These are phyloP conservation scores for Proisotoma minuta DNA, from an alignment of 2,888 invertebrate genomes.

Conservation along the genomic window DNA sequence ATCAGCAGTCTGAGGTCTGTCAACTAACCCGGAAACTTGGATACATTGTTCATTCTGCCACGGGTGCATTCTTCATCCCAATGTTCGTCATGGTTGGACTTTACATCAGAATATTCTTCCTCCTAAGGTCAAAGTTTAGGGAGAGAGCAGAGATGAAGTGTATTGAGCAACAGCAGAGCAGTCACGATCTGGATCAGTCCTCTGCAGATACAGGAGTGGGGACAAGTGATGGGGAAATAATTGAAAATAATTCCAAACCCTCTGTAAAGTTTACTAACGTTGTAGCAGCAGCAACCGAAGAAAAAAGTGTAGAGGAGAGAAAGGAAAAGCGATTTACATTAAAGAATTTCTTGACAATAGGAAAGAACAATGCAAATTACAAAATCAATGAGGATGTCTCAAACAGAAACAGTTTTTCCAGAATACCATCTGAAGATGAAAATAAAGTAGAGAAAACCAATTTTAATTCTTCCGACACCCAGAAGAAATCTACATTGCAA, in stretches of 20 bases:
- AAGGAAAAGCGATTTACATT: neutral
- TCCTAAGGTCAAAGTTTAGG: constrained; percentile 33
- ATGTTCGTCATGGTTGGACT: constrained; percentile 33
- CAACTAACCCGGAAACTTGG: constrained; percentile 26
- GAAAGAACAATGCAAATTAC: no score
- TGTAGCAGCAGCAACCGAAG: no score
- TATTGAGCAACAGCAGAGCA: constrained; percentile 6
- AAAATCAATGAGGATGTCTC: no score
- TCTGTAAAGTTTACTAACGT: no score
- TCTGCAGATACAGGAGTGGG: neutral
- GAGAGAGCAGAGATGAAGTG: constrained; percentile 29
- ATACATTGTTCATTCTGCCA: constrained; percentile 40
- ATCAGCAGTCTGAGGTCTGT: constrained; percentile 16
- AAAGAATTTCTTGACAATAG: neutral
- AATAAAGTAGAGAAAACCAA: no score
- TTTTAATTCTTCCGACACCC: no score
- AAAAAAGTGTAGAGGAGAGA: no score
- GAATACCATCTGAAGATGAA: neutral
- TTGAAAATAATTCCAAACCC: neutral
- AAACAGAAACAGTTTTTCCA: no score
- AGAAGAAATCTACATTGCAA: neutral
- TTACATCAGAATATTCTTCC: constrained; percentile 40
- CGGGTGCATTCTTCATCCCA: constrained; percentile 45
- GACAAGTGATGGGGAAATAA: neutral
- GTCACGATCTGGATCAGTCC: neutral